Evolutionary conservation across 2,113 vertebrate species (phyloP).

Genomic region (Camelus dromedarius): DNA sequence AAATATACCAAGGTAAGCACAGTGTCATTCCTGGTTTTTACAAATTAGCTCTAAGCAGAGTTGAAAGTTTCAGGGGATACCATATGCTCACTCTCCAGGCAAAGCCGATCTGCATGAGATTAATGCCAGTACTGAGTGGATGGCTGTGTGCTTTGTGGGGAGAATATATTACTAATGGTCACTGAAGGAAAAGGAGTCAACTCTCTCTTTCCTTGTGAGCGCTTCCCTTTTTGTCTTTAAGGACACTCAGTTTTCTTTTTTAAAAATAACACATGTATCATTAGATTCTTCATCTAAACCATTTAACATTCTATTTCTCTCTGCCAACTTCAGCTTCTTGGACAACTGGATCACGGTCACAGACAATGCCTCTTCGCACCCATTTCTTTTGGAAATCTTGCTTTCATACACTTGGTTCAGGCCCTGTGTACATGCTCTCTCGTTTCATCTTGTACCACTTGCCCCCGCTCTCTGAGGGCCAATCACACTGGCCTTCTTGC

Average conservation of each 20-base stretch:
- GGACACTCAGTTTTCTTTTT: background rate
- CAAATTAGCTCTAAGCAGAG: slow-evolving; percentile 51
- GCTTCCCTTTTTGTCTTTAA: slow-evolving; percentile 40
- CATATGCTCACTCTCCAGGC: background rate
- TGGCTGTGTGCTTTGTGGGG: background rate
- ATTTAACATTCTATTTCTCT: background rate
- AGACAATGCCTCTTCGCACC: background rate
- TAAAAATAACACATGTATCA: background rate
- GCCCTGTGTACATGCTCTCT: background rate
- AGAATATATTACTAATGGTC: slow-evolving; percentile 18
- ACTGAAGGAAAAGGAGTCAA: background rate
- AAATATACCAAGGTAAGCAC: background rate
- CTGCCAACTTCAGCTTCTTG: slow-evolving; percentile 8
- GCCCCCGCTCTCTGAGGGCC: no score
- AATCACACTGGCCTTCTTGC: background rate
- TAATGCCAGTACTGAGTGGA: background rate
- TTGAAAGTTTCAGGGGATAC: background rate
- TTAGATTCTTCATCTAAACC: background rate
- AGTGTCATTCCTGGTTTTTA: slow-evolving; percentile 37
- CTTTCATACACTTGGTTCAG: background rate
- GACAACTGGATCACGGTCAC: background rate
- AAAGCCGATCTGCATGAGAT: slow-evolving; percentile 16
- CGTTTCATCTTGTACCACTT: background rate
- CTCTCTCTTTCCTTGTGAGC: background rate
- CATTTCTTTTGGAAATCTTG: background rate